Base-by-base conservation (phyloP, 2,888 invertebrate genomes). In the Calameuta filiformis region DNA sequence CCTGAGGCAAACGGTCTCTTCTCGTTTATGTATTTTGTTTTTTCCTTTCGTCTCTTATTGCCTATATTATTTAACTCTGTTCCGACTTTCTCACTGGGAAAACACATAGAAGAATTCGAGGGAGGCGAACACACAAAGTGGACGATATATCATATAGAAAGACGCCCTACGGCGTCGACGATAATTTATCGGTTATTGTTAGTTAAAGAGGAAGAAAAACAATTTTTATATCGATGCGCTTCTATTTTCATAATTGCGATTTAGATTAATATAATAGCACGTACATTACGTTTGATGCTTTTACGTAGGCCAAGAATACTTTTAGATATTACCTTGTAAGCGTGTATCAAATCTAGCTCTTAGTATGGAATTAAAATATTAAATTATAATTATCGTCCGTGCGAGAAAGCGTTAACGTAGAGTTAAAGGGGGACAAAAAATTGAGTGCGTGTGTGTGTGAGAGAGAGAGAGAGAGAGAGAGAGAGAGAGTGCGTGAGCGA, bases 211-310 rank as follows among this genome's bases (percentile, higher is more conserved):
- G 33, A 34, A 1, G 9, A 33, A 69, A 71, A 1, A 33, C 12
- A 71, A 71, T 33, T 71, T 71, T 71, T 71, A 71, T 71, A 71
- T 71, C 71, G 15, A 33, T 71, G 71, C 71, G 34, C 71, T 71
- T 71, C 31, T 71, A 71, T 33, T 71, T 71, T 71, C 31, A 6
- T 71, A 71, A 71, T 34, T n/a, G 34, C 15, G 31, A 12, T 23
- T 34, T 31, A 71, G 71, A 33, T 71, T 71, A 56, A 23, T 15
- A 40, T 56, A 56, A 9, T 56, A 56, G 56, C 56, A 23, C 56
- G 23, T 56, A 71, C 9, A 71, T 71, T 71, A 56, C 71, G 34
- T 71, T 71, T 71, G 71, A 71, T 71, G 71, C 71, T 71, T 71
- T 56, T 71, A 34, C 71, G 71, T 71, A 71, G 31, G 31, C 15